Percentiles rank a stretch among this genome's conserved stretches.
Conservation (phyloP, 2,888 invertebrate genomes). For the Polydrusus pterygomalis region DNA sequence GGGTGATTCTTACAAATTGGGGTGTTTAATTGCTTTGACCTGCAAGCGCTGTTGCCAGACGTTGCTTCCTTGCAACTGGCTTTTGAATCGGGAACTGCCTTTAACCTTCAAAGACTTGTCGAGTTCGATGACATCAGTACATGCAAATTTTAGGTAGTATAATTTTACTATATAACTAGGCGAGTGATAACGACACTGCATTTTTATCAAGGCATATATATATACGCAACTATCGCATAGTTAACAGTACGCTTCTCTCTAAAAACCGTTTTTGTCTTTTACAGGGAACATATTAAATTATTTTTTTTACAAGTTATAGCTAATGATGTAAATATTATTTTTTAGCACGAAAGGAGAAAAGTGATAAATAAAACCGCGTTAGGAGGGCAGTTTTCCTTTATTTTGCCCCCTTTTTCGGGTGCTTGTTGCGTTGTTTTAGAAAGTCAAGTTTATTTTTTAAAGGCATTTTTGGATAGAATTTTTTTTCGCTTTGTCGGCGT, state of each 20-base stretch:
- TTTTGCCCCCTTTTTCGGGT: constrained; percentile 1
- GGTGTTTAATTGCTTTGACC: background rate
- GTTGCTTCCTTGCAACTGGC: background rate
- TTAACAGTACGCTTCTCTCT: constrained; percentile 11
- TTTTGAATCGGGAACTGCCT: too few relatives aligned
- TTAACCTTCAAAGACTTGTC: too few relatives aligned
- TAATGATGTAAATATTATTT: constrained; percentile 46
- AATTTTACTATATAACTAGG: too few relatives aligned
- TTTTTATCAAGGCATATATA: background rate
- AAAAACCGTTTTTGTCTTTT: constrained; percentile 33
- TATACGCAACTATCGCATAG: background rate
- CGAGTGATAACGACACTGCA: background rate
- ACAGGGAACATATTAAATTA: constrained; percentile 39
- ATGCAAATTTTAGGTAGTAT: too few relatives aligned
- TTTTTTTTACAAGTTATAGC: constrained; percentile 41
- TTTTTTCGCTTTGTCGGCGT: background rate
- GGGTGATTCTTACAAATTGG: background rate
- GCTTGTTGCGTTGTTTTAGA: constrained; percentile 20
- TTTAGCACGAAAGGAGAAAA: constrained; percentile 38
- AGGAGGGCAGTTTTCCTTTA: constrained; percentile 24
- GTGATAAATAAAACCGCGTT: constrained; percentile 41
- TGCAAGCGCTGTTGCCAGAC: background rate
- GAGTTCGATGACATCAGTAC: too few relatives aligned
- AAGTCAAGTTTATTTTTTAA: constrained; percentile 9
- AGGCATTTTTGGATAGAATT: background rate